phyloP scores from a whole-genome alignment of 2,113 vertebrate genomes.

The mouse (Mus musculus) region DNA sequence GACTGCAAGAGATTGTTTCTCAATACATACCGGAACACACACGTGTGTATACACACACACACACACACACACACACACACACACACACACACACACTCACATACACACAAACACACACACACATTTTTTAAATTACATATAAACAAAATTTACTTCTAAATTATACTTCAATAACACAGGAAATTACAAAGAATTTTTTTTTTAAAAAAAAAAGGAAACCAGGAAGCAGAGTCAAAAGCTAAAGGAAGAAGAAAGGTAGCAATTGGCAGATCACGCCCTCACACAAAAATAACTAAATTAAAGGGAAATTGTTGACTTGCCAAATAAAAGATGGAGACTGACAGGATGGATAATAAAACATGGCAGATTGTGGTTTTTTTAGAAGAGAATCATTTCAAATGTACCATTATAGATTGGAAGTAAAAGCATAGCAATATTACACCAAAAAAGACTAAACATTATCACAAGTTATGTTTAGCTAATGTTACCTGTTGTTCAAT shows the following conservation, averaged over 20 bases:
- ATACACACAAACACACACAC: background rate
- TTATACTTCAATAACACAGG: background rate
- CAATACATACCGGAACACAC: background rate
- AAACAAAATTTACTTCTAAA: conserved; percentile 28
- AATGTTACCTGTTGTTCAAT: background rate
- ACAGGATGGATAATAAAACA: background rate
- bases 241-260: background rate
- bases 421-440: background rate
- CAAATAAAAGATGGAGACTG: conserved; percentile 23
- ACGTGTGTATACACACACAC: background rate
- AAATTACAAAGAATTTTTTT: background rate
- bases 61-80: background rate
- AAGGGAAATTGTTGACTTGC: background rate
- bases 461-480: background rate
- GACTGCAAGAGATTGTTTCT: background rate
- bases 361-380: background rate
- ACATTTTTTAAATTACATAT: background rate
- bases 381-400: background rate
- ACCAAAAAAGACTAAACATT: background rate
- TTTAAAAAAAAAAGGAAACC: background rate
- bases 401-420: background rate
- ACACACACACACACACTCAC: background rate
- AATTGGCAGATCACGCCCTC: background rate
- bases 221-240: conserved; percentile 18
- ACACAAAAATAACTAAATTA: conserved; percentile 11